phyloP scores from a whole-genome alignment of 1,140 invertebrate genomes.

The Drosophila nasuta region DNA sequence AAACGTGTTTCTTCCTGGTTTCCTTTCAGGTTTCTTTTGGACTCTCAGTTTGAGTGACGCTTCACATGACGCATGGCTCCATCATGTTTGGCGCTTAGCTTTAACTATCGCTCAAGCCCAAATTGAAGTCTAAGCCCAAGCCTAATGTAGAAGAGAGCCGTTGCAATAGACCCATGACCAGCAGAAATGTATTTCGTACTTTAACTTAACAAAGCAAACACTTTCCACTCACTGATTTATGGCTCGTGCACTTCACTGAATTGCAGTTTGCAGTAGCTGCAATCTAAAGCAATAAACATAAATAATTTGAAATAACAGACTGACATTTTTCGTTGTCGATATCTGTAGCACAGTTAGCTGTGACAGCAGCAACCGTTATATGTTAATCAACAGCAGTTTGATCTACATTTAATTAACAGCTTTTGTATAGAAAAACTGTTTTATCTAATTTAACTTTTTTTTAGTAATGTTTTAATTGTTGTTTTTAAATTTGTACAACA shows the following conservation, averaged over 20 bases:
- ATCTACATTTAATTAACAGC: too few relatives aligned
- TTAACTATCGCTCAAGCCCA: constrained; percentile 27
- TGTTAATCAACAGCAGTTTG: too few relatives aligned
- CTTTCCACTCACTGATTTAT: constrained; percentile 29
- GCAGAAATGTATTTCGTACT: constrained; percentile 4
- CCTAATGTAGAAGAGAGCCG: not conserved
- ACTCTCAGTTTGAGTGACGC: constrained; percentile 44
- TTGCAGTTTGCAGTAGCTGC: not conserved
- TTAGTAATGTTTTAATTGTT: too few relatives aligned
- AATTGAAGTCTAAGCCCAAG: not conserved
- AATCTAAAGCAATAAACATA: not conserved
- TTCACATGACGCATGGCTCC: constrained; percentile 59
- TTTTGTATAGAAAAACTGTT: too few relatives aligned
- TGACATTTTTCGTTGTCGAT: too few relatives aligned
- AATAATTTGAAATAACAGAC: not conserved
- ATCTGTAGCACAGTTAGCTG: not conserved
- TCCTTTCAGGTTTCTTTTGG: constrained; percentile 54
- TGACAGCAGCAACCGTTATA: not conserved
- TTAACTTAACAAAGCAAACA: constrained; percentile 20
- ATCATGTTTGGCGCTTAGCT: constrained; percentile 45
- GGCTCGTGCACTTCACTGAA: constrained; percentile 2
- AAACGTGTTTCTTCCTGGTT: constrained; percentile 68
- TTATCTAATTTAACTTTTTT: too few relatives aligned
- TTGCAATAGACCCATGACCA: constrained; percentile 13
- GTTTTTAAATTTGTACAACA: too few relatives aligned